Evolutionary conservation across 1,140 invertebrate species (phyloP).

Genomic region (Yoshiicerus persimilis): DNA sequence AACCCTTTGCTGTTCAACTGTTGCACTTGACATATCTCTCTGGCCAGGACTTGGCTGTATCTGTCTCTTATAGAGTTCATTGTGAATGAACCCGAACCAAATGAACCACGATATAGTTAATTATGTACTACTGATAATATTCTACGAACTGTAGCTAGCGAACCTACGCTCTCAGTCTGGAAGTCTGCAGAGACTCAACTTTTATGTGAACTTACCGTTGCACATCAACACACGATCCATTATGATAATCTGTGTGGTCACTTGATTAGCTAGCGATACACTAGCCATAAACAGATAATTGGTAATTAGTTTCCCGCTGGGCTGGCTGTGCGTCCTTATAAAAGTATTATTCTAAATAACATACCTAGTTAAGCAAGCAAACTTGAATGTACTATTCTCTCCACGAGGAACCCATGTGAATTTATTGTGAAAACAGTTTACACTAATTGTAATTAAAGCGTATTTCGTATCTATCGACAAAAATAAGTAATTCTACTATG

Average conservation of each 20-base stretch:
- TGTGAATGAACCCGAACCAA: background rate
- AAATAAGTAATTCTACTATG: background rate
- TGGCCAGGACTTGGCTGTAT: background rate
- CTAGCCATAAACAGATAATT: background rate
- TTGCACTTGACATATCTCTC: slow-evolving; percentile 8
- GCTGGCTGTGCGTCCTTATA: background rate
- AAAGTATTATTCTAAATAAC: background rate
- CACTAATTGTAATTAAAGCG: background rate
- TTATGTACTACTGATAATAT: background rate
- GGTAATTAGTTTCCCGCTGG: background rate
- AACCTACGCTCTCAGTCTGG: background rate
- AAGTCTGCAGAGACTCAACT: background rate
- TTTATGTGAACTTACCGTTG: background rate
- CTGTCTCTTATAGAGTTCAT: background rate
- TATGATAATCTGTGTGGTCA: background rate
- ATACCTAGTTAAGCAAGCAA: background rate
- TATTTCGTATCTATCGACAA: background rate
- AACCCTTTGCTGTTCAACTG: slow-evolving; percentile 16
- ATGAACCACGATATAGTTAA: background rate
- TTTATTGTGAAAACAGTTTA: background rate
- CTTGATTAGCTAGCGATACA: background rate
- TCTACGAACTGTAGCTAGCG: too few relatives aligned
- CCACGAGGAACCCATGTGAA: background rate
- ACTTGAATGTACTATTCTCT: background rate
- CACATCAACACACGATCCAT: background rate